Evolutionary conservation across 2,113 vertebrate species (phyloP).

Genomic region (Bathybates hornii): DNA sequence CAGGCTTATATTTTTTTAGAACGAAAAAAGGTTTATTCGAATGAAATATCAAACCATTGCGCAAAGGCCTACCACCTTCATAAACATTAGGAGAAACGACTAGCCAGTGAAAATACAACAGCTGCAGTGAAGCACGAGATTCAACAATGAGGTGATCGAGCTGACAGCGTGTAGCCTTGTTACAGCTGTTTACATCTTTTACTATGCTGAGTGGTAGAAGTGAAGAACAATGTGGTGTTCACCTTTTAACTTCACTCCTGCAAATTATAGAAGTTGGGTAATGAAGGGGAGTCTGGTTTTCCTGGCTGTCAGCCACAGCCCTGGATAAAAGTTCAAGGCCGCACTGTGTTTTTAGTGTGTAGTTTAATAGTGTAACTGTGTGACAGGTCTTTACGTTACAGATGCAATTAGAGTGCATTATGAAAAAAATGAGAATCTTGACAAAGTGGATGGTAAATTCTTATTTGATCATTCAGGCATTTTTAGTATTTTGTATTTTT

Average conservation of each 20-base stretch:
- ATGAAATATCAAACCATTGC: background rate
- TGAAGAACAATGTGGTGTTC: background rate
- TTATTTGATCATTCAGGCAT: background rate
- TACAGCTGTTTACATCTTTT: background rate
- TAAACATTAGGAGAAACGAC: background rate
- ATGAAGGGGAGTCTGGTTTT: background rate
- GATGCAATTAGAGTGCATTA: background rate
- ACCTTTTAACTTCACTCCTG: background rate
- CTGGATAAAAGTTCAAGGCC: background rate
- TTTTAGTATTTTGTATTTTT: background rate
- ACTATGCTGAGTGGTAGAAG: background rate
- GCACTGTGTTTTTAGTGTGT: background rate
- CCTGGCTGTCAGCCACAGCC: background rate
- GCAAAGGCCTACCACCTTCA: background rate
- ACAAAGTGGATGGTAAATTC: background rate
- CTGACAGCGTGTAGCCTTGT: background rate
- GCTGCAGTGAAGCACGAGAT: rapidly evolving
- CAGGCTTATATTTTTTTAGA: background rate
- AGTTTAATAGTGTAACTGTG: background rate
- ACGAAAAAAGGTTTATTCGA: background rate
- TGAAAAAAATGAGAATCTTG: rapidly evolving
- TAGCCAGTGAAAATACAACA: background rate
- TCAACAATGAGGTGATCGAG: background rate
- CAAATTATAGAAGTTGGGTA: background rate
- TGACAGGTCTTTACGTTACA: background rate